A percentile compares a stretch with the other conserved stretches of the same genome.
Evolutionary conservation across 2,888 invertebrate species (phyloP).

Genomic region (Piscicola geometra): DNA sequence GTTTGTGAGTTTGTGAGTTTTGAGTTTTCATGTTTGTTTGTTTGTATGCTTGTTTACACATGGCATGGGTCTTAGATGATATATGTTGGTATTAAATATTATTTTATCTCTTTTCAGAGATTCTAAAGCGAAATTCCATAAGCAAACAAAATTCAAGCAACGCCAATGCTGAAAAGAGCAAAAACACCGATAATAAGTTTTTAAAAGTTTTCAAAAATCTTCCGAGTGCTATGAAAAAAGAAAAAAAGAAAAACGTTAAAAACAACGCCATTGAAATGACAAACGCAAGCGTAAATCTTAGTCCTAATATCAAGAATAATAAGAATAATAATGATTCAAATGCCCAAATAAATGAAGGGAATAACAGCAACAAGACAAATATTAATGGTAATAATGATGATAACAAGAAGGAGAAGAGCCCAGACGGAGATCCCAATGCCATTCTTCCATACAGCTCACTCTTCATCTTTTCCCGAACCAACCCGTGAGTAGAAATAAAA

Average conservation of each 20-base stretch:
- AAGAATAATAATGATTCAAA: background rate
- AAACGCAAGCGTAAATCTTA: background rate
- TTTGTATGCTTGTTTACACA: no score
- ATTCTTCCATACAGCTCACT: conserved; percentile 90
- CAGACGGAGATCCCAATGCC: conserved; percentile 8
- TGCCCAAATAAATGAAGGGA: background rate
- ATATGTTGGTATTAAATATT: no score
- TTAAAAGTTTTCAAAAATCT: background rate
- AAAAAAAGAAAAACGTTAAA: background rate
- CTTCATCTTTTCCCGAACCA: conserved; percentile 98
- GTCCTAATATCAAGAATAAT: background rate
- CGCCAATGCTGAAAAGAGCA: background rate
- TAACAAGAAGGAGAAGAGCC: background rate
- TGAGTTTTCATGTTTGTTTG: no score
- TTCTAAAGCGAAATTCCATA: background rate
- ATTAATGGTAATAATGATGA: background rate
- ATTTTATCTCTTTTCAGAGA: background rate
- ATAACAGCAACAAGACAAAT: background rate
- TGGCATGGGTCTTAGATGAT: no score
- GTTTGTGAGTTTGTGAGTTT: no score
- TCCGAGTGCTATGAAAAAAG: background rate
- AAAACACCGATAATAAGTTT: background rate
- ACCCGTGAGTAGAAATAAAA: conserved; percentile 80
- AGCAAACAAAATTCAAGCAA: background rate
- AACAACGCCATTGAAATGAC: background rate